Evolutionary conservation across 2,888 invertebrate species (phyloP).

Genomic region (Dione juno): DNA sequence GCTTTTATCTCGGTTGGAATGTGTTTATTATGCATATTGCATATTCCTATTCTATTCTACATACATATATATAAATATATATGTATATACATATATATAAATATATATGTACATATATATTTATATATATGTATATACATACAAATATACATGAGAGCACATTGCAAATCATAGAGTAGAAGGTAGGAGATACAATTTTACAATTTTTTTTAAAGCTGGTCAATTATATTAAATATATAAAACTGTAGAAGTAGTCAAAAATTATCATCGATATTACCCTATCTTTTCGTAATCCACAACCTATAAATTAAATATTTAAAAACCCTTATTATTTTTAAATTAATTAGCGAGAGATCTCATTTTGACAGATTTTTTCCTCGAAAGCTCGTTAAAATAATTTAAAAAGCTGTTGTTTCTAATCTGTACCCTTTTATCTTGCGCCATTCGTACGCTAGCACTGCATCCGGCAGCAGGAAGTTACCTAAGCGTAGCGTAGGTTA

Average conservation of each 20-base stretch:
- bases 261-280: no score
- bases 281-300: no score
- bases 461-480: conserved; percentile 36
- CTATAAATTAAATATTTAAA: no score
- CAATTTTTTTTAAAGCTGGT: no score
- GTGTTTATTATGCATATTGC: conserved; percentile 3
- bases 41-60: neutral
- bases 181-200: neutral
- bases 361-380: neutral
- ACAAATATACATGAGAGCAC: neutral
- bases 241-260: no score
- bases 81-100: neutral
- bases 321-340: neutral
- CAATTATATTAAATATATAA: no score
- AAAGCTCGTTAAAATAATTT: neutral
- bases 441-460: conserved; percentile 26
- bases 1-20: conserved; percentile 1
- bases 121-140: no score
- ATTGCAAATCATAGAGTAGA: neutral
- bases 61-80: neutral
- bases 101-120: no score
- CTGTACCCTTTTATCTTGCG: conserved; percentile 10
- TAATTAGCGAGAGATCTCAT: neutral
- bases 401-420: neutral
- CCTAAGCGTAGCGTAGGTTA: conserved; percentile 1